These are phyloP conservation scores for Taenaris catops DNA, from an alignment of 2,888 invertebrate genomes.

Conservation along the genomic window DNA sequence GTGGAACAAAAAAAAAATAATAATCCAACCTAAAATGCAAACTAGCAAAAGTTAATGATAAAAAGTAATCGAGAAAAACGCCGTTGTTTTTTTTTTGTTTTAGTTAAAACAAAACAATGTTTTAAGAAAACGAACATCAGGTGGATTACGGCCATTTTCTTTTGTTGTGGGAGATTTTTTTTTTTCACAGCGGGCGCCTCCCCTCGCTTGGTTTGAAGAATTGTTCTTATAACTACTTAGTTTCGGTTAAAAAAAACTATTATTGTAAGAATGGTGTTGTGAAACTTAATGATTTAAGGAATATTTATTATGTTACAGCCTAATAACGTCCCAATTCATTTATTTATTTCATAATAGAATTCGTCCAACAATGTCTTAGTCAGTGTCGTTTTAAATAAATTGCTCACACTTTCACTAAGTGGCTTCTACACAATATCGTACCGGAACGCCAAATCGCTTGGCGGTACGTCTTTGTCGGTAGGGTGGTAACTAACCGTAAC, in stretches of 20 bases:
- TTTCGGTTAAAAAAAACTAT: slow-evolving; percentile 6
- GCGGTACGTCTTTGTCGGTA: too few species aligned
- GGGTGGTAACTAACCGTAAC: too few species aligned
- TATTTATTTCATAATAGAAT: too few species aligned
- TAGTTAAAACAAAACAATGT: slow-evolving; percentile 33
- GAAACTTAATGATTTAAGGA: not conserved
- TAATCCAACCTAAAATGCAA: slow-evolving; percentile 5
- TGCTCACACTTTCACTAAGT: too few species aligned
- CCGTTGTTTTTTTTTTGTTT: slow-evolving; percentile 16
- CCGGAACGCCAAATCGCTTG: too few species aligned
- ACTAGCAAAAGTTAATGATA: slow-evolving; percentile 19
- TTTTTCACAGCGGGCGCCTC: slow-evolving; percentile 1
- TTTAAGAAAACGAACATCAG: slow-evolving; percentile 35
- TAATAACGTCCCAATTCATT: too few species aligned
- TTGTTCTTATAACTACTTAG: slow-evolving; percentile 10
- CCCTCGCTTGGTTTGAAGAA: slow-evolving; percentile 3
- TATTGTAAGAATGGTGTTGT: too few species aligned
- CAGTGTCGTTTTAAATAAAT: too few species aligned
- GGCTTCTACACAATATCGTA: too few species aligned
- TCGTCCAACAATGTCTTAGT: too few species aligned
- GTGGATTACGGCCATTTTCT: slow-evolving; percentile 31
- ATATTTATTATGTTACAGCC: too few species aligned
- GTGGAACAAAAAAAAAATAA: slow-evolving; percentile 9
- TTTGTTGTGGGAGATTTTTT: slow-evolving; percentile 25
- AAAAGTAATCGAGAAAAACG: slow-evolving; percentile 19